Evolutionary conservation across 2,113 vertebrate genomes (phyloP).

Genomic region (Probosciger aterrimus): DNA sequence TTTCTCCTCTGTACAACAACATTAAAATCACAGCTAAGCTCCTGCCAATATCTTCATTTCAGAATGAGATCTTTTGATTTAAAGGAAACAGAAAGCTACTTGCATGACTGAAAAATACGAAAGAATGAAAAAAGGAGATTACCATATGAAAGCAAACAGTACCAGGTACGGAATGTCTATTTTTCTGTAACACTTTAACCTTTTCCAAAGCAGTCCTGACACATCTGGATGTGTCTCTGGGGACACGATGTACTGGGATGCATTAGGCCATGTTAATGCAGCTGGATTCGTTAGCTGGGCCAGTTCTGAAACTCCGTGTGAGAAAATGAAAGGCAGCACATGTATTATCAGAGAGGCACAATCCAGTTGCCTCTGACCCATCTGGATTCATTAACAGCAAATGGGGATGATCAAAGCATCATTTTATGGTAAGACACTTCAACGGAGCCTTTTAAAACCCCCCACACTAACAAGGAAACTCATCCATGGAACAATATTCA

Average conservation of each 20-base stretch:
- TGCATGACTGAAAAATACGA: background rate
- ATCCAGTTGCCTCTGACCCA: slow-evolving; percentile 8
- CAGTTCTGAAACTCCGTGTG: background rate
- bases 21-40: background rate
- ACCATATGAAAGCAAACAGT: slow-evolving; percentile 27
- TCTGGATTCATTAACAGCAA: slow-evolving; percentile 19
- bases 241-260: background rate
- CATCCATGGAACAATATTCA: background rate
- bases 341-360: background rate
- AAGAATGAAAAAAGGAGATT: background rate
- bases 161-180: background rate
- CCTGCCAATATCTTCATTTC: background rate
- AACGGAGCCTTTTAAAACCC: background rate
- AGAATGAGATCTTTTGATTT: background rate
- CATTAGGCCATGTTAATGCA: background rate
- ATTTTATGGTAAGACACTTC: slow-evolving; percentile 20
- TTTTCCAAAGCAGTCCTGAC: slow-evolving; percentile 7
- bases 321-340: slow-evolving; percentile 22
- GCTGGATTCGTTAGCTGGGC: background rate
- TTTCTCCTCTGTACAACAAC: background rate
- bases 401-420: slow-evolving; percentile 30
- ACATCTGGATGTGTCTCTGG: slow-evolving; percentile 7
- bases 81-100: background rate
- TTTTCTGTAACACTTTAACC: background rate
- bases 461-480: background rate